Percentiles rank a stretch among this genome's conserved stretches.
Evolutionary conservation across 2,797 vertebrate genomes (phyloP).

Genomic region (Valencia hispanica): DNA sequence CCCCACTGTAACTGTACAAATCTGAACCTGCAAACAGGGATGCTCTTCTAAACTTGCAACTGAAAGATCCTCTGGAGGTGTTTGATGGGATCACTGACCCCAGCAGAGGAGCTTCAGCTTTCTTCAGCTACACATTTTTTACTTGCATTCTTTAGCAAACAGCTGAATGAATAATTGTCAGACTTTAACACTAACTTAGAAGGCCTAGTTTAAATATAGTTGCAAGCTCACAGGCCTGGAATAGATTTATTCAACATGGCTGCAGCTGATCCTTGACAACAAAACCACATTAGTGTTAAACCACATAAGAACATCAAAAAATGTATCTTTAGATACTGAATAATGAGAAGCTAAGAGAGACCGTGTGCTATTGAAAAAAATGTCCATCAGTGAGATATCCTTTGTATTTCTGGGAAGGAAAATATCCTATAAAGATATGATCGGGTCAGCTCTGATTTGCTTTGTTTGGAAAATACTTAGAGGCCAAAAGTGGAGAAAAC

Average conservation of each 20-base stretch:
- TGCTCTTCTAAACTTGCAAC: no score
- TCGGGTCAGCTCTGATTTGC: not conserved
- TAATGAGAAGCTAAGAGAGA: not conserved
- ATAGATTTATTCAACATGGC: not conserved
- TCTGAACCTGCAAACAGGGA: not conserved
- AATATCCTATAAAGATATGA: not conserved
- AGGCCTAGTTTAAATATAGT: no score
- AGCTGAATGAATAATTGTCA: not conserved
- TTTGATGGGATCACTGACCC: no score
- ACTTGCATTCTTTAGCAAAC: no score
- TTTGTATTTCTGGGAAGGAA: not conserved
- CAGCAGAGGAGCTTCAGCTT: no score
- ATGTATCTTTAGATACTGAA: not conserved
- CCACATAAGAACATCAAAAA: not conserved
- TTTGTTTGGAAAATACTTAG: not conserved
- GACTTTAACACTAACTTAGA: not conserved
- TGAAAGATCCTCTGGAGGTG: no score
- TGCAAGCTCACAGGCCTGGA: not conserved
- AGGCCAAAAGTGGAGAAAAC: not conserved
- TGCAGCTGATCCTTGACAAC: not conserved
- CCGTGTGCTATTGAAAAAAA: not conserved
- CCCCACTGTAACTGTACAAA: not conserved
- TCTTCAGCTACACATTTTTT: no score
- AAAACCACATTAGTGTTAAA: not conserved
- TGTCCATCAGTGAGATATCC: not conserved